Percentiles rank a stretch among this genome's conserved stretches.
These are phyloP conservation scores for Xylota sylvarum DNA, from an alignment of 2,888 invertebrate species.

Conservation along the genomic window DNA sequence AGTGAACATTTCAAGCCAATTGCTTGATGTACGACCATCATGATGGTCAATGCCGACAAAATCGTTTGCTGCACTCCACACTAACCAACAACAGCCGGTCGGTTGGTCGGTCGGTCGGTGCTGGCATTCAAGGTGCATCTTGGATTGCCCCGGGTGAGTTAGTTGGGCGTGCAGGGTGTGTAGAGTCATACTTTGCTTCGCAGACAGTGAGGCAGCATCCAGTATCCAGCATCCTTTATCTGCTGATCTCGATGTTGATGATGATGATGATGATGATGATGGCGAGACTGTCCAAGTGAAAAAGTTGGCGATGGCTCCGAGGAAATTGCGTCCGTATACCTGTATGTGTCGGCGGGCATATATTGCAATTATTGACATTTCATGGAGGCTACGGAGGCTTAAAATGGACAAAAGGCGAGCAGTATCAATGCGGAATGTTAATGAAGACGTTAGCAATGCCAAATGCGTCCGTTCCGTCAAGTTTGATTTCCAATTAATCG, in stretches of 20 bases:
- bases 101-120: slow-evolving; percentile 3
- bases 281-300: slow-evolving; percentile 17
- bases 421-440: slow-evolving; percentile 76
- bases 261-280: slow-evolving; percentile 23
- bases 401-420: slow-evolving; percentile 74
- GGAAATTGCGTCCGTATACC: slow-evolving; percentile 26
- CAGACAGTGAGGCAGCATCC: slow-evolving; percentile 70
- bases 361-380: slow-evolving; percentile 73
- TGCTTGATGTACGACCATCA: slow-evolving; percentile 67
- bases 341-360: slow-evolving; percentile 49
- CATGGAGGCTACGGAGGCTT: slow-evolving; percentile 55
- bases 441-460: slow-evolving; percentile 76
- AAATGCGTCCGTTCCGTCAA: slow-evolving; percentile 72
- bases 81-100: not conserved
- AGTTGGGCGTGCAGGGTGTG: slow-evolving; percentile 17
- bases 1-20: slow-evolving; percentile 59
- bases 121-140: slow-evolving; percentile 52
- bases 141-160: slow-evolving; percentile 45
- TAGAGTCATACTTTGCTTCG: slow-evolving; percentile 11
- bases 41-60: slow-evolving; percentile 63
- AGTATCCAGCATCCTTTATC: slow-evolving; percentile 44
- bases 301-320: slow-evolving; percentile 32
- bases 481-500: slow-evolving; percentile 77
- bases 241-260: slow-evolving; percentile 35
- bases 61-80: slow-evolving; percentile 43